Evolutionary conservation across 1,140 invertebrate species (phyloP), one percentile per base, ranked within the genome.

Genomic region (Halotydeus destructor): DNA sequence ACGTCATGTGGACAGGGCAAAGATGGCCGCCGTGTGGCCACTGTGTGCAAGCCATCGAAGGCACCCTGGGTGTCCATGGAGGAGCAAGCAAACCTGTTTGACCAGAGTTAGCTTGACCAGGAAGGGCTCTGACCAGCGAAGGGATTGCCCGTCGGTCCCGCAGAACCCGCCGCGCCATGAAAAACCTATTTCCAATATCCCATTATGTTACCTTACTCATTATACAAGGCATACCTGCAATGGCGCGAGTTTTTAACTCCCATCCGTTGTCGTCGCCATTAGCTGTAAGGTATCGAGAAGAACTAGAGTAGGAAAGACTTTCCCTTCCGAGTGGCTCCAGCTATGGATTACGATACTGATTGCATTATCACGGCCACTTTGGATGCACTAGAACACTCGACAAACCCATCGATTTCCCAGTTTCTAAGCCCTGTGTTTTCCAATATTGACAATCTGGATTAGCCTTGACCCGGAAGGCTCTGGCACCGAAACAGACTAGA

Each of bases 11-110:
- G 61, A 69, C 3, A 72, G 64, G 9, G 85, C 86, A 66, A 94
- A 94, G 16, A 97, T 80, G 2, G 86, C 94, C 1, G 89, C 89
- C 64, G 84, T 89, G 57, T 88, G 48, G 80, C 73, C 1, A 96
- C 85, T 1, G 89, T 96, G 26, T 82, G 88, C 59, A 91, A 76
- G 57, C 81, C 88, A 60, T 97, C 91, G 64, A 96, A 97, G 8
- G 88, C 78, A 40, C 91, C 91, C 65, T 97, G 91, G 9, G 91
- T 97, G 57, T 97, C 91, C 71, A 96, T 75, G 31, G n/a, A 97
- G 61, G 43, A 94, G 68, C 18, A 96, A 73, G 26, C 18, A 39
- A 42, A 64, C 60, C 52, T 66, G 52, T 50, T 63, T 59, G 14
- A 58, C 58, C 49, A 44, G 50, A 3, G 53, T 49, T 21, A 52